Conservation (phyloP, 1,140 invertebrate species). For the Drosophila aff. region DNA sequence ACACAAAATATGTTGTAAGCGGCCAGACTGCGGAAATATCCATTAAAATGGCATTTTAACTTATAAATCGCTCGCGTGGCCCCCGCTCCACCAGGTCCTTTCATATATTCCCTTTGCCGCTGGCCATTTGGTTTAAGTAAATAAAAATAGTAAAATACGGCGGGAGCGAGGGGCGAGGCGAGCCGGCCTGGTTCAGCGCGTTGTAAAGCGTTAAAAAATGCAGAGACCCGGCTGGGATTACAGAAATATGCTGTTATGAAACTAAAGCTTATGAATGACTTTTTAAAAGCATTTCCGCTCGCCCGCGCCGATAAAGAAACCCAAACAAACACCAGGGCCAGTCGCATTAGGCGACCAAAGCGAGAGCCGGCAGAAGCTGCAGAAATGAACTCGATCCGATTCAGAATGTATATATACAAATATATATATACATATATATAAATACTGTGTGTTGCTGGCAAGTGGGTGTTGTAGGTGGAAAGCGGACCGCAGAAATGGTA, state of each 20-base stretch:
- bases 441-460: neutral
- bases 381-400: slow-evolving; percentile 37
- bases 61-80: slow-evolving; percentile 73
- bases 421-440: neutral
- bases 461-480: neutral
- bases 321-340: slow-evolving; percentile 57
- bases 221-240: slow-evolving; percentile 53
- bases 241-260: slow-evolving; percentile 70
- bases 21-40: slow-evolving; percentile 76
- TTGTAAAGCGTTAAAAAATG: slow-evolving; percentile 61
- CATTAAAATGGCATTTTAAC: slow-evolving; percentile 83
- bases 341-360: slow-evolving; percentile 51
- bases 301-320: slow-evolving; percentile 38
- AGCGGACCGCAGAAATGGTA: slow-evolving; percentile 21
- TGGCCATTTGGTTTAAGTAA: slow-evolving; percentile 69
- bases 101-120: slow-evolving; percentile 64
- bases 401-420: slow-evolving; percentile 15
- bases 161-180: neutral
- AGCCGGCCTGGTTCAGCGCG: slow-evolving; percentile 22
- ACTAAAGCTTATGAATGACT: slow-evolving; percentile 75
- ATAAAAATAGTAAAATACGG: slow-evolving; percentile 50
- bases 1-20: slow-evolving; percentile 74
- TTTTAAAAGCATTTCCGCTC: slow-evolving; percentile 73
- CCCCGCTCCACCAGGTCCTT: slow-evolving; percentile 31
- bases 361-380: slow-evolving; percentile 28